Base-by-base conservation (phyloP, 1,140 invertebrate species). In the Heliothis subflexa region DNA sequence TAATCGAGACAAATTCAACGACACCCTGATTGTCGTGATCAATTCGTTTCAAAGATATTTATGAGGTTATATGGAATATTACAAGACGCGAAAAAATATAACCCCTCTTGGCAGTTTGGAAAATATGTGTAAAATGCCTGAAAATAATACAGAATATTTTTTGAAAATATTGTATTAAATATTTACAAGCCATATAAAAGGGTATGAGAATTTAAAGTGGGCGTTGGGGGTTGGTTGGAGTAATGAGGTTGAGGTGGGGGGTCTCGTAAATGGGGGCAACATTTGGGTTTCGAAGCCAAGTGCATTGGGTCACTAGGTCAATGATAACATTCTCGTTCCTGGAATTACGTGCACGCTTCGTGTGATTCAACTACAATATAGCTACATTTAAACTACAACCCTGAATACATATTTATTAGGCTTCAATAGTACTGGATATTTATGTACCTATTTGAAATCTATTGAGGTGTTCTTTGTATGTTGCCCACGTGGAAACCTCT, bases 221-320 rank as follows among this genome's bases (percentile, higher is more conserved):
- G 68, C 49, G 70, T 59, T 14, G 55, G 66, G 47, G 50, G 59
- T 21, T 7, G 12, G 75, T 9, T 62, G 52, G 16, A 49, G 62
- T 45, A 11, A 5, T 33, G 47, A 47, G 66, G 66, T 70, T 49
- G 66, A 25, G 49, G 21, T 33, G 80, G 74, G 68, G 49, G 52
- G 59, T 25, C 21, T 9, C 16, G 25, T 11, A 74, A 21, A 25
- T 57, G 73, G 76, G 78, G 57, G 78, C 70, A 55, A 73, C 21
- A 73, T 77, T 83, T 76, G 49, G 78, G 81, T 73, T 86, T 84
- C 59, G 21, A 74, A 88, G 86, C 84, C 90, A 93, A 92, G 91
- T 91, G 89, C 89, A 93, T 45, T 88, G 73, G 88, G 91, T 88
- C 83, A 93, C 59, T 91, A 54, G 90, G 91, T 89, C 89, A 91